These are phyloP conservation scores for Carassius auratus DNA, from an alignment of 2,113 vertebrate species.

Conservation along the genomic window DNA sequence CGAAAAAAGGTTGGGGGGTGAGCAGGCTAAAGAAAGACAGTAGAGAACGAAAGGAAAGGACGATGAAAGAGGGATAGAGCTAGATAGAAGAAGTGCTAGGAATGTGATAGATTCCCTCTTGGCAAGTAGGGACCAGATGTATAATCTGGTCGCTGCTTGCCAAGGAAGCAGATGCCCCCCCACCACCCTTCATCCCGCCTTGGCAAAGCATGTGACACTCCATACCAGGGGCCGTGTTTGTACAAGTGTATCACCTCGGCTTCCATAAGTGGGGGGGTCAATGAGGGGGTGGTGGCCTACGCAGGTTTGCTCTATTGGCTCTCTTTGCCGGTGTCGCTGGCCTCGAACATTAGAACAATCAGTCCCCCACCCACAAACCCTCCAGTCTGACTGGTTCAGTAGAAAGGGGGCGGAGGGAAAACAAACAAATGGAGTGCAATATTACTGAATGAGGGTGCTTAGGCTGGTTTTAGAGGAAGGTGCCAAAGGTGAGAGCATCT, in stretches of 20 bases:
- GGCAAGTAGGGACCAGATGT: conserved; percentile 70
- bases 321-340: conserved; percentile 65
- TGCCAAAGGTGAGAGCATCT: conserved; percentile 81
- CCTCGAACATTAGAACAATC: conserved; percentile 74
- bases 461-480: conserved; percentile 71
- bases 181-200: conserved; percentile 51
- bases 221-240: conserved; percentile 67
- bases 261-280: conserved; percentile 67
- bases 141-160: conserved; percentile 68
- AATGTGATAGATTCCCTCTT: conserved; percentile 75
- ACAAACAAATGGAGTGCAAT: conserved; percentile 57
- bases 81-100: conserved; percentile 66
- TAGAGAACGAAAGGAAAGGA: conserved; percentile 43
- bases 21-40: conserved; percentile 45
- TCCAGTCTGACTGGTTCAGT: conserved; percentile 72
- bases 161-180: conserved; percentile 47
- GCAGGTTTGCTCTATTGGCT: conserved; percentile 64
- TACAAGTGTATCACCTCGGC: conserved; percentile 73
- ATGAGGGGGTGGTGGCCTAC: conserved; percentile 64
- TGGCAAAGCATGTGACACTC: conserved; percentile 63
- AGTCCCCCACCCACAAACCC: conserved; percentile 75
- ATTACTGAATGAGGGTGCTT: conserved; percentile 61
- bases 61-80: conserved; percentile 39
- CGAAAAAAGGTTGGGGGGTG: conserved; percentile 55
- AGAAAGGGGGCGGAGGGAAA: conserved; percentile 51